A percentile compares a stretch with the other conserved stretches of the same genome.
These are phyloP conservation scores for Aphrophora alni DNA, from an alignment of 2,888 invertebrate species.

Conservation along the genomic window DNA sequence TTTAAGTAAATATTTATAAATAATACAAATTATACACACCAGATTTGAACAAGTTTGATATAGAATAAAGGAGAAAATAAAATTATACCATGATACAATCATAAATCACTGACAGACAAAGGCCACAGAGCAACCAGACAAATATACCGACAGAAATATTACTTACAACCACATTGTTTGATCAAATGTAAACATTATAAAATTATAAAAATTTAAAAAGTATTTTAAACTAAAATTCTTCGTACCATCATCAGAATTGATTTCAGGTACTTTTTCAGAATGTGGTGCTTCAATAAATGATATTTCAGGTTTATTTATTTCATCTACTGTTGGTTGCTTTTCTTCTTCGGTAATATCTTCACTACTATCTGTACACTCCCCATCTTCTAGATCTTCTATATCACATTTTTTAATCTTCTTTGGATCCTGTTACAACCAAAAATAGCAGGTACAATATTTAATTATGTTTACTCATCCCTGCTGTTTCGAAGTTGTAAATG, in stretches of 20 bases:
- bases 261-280: neutral
- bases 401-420: conserved; percentile 24
- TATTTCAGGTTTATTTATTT: neutral
- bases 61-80: too few species aligned
- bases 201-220: neutral
- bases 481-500: neutral
- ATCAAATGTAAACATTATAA: too few species aligned
- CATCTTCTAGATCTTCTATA: conserved; percentile 49
- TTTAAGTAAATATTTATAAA: too few species aligned
- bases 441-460: neutral
- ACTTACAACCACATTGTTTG: too few species aligned
- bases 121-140: too few species aligned
- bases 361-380: conserved; percentile 49
- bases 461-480: neutral
- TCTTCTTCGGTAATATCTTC: conserved; percentile 36
- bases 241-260: neutral
- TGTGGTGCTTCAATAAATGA: neutral
- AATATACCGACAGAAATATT: too few species aligned
- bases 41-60: too few species aligned
- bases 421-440: neutral
- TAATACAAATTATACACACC: too few species aligned
- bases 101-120: too few species aligned
- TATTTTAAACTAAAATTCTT: neutral
- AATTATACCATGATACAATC: too few species aligned
- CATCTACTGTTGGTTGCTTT: neutral